Evolutionary conservation across 1,140 invertebrate genomes (phyloP).

Genomic region (Monomorium pharaonis): DNA sequence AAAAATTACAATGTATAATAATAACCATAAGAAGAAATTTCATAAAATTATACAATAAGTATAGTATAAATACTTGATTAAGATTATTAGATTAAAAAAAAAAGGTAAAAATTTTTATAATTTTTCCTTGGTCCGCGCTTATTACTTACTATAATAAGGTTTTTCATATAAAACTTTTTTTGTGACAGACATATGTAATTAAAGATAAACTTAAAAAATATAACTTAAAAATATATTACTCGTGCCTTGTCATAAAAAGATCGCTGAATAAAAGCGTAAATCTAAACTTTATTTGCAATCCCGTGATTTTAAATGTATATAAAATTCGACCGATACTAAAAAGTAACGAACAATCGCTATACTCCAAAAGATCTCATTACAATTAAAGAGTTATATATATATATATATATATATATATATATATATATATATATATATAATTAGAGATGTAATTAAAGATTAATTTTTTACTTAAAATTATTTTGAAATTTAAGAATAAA

Average conservation of each 20-base stretch:
- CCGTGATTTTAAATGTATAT: background rate
- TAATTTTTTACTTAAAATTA: background rate
- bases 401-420: too few species aligned
- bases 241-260: background rate
- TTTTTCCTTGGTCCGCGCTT: too few species aligned
- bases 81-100: too few species aligned
- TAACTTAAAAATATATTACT: background rate
- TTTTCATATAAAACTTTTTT: too few species aligned
- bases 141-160: too few species aligned
- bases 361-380: background rate
- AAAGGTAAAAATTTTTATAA: too few species aligned
- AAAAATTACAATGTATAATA: too few species aligned
- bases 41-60: too few species aligned
- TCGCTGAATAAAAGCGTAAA: background rate
- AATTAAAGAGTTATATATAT: background rate
- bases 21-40: too few species aligned
- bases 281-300: background rate
- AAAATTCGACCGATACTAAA: background rate
- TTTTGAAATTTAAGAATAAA: background rate
- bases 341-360: background rate
- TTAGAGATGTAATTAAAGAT: background rate
- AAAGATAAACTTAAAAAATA: too few species aligned
- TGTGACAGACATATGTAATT: background rate
- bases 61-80: too few species aligned
- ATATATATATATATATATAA: too few species aligned